A percentile compares a stretch with the other conserved stretches of the same genome.
Evolutionary conservation across 2,113 vertebrate genomes (phyloP).

Genomic region (Telmatochromis brachygnathus): DNA sequence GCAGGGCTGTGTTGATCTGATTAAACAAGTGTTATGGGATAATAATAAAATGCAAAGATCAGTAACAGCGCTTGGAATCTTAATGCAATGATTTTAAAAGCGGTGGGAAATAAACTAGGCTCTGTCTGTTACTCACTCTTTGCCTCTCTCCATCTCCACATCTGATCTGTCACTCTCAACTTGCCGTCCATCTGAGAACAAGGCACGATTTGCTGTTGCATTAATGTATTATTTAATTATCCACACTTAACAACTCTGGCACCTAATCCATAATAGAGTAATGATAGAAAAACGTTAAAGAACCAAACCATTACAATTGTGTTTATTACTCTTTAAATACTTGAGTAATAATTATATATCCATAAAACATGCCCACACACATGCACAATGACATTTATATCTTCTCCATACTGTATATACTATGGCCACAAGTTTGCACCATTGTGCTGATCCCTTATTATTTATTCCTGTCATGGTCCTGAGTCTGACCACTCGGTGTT

Average conservation of each 20-base stretch:
- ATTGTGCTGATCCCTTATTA: accelerated
- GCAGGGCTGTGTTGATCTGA: neutral
- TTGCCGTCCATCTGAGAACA: neutral
- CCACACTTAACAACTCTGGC: neutral
- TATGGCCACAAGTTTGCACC: neutral
- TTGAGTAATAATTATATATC: neutral
- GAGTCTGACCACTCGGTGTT: accelerated
- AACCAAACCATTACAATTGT: neutral
- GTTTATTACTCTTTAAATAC: neutral
- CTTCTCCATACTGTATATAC: neutral
- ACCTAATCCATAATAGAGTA: neutral
- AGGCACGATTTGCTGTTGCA: neutral
- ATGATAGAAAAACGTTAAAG: neutral
- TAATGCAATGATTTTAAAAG: neutral
- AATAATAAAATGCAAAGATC: neutral
- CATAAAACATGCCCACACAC: neutral
- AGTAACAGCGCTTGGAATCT: neutral
- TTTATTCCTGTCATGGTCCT: accelerated
- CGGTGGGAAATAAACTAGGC: neutral
- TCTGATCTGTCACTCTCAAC: neutral
- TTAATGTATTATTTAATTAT: neutral
- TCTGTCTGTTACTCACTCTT: neutral
- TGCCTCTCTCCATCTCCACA: neutral
- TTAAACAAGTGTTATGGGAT: neutral
- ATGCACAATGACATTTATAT: neutral